phyloP scores from a whole-genome alignment of 2,113 vertebrate species.

The Rhipidura dahli region DNA sequence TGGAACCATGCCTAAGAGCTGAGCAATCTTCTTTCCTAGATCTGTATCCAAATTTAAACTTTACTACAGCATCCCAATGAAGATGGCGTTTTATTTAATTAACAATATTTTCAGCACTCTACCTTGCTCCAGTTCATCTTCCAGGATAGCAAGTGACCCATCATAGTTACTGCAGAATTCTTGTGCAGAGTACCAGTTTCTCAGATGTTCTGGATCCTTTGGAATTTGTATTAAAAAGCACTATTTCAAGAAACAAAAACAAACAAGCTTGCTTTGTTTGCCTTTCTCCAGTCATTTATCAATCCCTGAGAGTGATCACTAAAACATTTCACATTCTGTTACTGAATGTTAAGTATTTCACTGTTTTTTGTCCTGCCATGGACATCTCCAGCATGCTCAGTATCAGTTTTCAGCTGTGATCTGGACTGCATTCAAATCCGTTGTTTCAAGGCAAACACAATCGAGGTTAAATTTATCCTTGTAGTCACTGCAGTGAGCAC shows the following conservation, averaged over 20 bases:
- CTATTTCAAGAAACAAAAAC: slow-evolving; percentile 59
- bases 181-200: slow-evolving; percentile 83
- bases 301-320: not conserved
- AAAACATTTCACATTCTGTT: not conserved
- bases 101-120: not conserved
- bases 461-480: not conserved
- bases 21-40: not conserved
- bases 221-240: slow-evolving; percentile 87
- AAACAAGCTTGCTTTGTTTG: not conserved
- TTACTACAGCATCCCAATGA: not conserved
- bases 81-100: not conserved
- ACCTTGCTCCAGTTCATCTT: slow-evolving; percentile 93
- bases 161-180: slow-evolving; percentile 78
- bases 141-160: slow-evolving; percentile 81
- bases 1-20: not conserved
- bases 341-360: not conserved
- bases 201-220: slow-evolving; percentile 70
- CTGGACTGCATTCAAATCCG: not conserved
- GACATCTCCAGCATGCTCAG: not conserved
- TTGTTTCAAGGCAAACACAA: not conserved
- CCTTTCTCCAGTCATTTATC: not conserved
- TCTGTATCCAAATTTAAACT: not conserved
- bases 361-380: not conserved
- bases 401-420: not conserved
- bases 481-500: not conserved